Percentiles rank a stretch among this genome's conserved stretches.
These are phyloP conservation scores for Crocuta crocuta DNA, from an alignment of 2,113 vertebrate genomes.

Conservation along the genomic window DNA sequence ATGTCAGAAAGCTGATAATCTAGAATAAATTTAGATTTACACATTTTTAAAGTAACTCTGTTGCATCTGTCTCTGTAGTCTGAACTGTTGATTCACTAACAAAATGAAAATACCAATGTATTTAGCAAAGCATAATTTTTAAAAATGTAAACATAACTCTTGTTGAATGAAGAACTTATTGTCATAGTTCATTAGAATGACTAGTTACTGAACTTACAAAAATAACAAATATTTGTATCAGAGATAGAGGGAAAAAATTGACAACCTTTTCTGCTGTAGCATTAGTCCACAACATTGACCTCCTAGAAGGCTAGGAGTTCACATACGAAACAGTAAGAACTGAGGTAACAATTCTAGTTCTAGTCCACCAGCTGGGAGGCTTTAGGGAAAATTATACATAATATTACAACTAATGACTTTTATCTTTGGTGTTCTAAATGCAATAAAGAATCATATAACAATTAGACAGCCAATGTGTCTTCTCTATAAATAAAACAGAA, in stretches of 20 bases:
- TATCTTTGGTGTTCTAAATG: background rate
- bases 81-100: slow-evolving; percentile 8
- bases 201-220: background rate
- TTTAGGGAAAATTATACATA: background rate
- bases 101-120: background rate
- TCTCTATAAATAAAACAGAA: slow-evolving; percentile 46
- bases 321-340: background rate
- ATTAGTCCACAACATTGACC: background rate
- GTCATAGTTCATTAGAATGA: background rate
- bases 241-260: slow-evolving; percentile 2
- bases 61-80: background rate
- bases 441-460: background rate
- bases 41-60: background rate
- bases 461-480: slow-evolving; percentile 43
- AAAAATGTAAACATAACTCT: background rate
- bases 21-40: slow-evolving; percentile 10
- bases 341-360: background rate
- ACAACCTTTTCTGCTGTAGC: background rate
- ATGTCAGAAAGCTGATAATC: background rate
- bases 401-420: background rate
- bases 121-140: slow-evolving; percentile 22
- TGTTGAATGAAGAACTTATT: background rate
- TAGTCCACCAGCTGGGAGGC: background rate
- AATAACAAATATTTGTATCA: background rate
- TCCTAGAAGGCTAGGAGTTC: background rate